Evolutionary conservation across 1,140 invertebrate genomes (phyloP), one percentile per base, ranked within the genome.

Genomic region (Drosophila asahinai): DNA sequence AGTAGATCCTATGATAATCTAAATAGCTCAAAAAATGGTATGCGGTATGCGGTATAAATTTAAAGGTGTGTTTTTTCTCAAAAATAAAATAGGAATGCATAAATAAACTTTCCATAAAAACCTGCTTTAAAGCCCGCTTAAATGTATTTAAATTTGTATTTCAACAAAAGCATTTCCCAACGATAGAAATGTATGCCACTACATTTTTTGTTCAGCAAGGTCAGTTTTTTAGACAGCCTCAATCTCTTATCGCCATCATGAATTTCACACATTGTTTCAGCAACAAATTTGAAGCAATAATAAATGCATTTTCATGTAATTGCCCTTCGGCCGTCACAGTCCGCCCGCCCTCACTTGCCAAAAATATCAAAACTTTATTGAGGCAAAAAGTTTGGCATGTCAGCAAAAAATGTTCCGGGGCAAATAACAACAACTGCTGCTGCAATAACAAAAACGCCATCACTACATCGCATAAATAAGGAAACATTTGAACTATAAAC

Each of bases 241-340:
- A 54, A 38, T 30, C 43, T 58, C 17, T 19, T 71, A 33, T 61
- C 58, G 15, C 19, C 22, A 33, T 27, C 17, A 49, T 68, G 54
- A 70, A 59, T 59, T 80, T 80, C 67, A 67, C 65, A 74, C 76
- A 55, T 52, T 49, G 38, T 38, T 72, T 36, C 57, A 78, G 52
- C 52, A 81, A 55, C 58, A 65, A 74, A 62, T 81, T 74, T 49
- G 43, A 42, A 73, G 74, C 67, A 76, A 90, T 81, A 89, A 90
- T 77, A 90, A 84, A 90, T 89, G 84, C 70, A 90, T 84, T 90
- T 86, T 84, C 79, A 62, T 84, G 81, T 84, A 89, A 89, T 90
- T 90, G 81, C 70, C 78, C 49, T 62, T 25, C 17, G 57, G 43
- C 66, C 38, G 55, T 17, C 19, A 25, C 2, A 33, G 4, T 0